Percentiles rank a stretch among this genome's conserved stretches.
These are phyloP conservation scores for Hylaea fasciaria DNA, from an alignment of 2,888 invertebrate species.

Conservation along the genomic window DNA sequence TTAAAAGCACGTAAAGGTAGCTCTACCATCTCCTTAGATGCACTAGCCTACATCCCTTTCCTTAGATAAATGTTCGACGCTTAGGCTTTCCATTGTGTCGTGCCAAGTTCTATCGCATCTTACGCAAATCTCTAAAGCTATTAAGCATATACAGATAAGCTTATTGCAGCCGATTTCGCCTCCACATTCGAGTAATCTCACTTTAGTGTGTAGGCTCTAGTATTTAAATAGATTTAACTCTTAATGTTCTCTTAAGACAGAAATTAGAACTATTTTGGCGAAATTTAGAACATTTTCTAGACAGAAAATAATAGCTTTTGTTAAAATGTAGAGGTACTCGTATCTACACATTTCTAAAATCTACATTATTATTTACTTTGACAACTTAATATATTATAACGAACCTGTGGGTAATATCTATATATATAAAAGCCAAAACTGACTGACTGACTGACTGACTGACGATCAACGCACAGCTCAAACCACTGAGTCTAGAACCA, in stretches of 20 bases:
- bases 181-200: conserved; percentile 38
- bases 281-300: too few relatives aligned
- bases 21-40: background rate
- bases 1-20: too few relatives aligned
- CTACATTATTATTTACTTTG: too few relatives aligned
- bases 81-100: conserved; percentile 38
- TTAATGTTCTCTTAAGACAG: background rate
- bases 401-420: too few relatives aligned
- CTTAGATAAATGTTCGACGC: conserved; percentile 34
- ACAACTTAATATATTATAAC: too few relatives aligned
- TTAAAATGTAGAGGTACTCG: too few relatives aligned
- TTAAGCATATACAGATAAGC: conserved; percentile 43
- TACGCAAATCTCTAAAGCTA: conserved; percentile 41
- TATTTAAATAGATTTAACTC: background rate
- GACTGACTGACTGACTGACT: too few relatives aligned
- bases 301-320: too few relatives aligned
- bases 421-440: too few relatives aligned
- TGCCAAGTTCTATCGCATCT: conserved; percentile 42
- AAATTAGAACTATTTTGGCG: background rate
- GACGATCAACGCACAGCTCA: too few relatives aligned
- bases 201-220: conserved; percentile 9
- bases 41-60: conserved; percentile 17
- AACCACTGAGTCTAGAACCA: too few relatives aligned
- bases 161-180: conserved; percentile 39
- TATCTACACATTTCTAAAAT: too few relatives aligned